A percentile compares a stretch with the other conserved stretches of the same genome.
These are phyloP conservation scores for Neopelma chrysocephalum DNA, from an alignment of 2,797 vertebrate genomes.

Conservation along the genomic window DNA sequence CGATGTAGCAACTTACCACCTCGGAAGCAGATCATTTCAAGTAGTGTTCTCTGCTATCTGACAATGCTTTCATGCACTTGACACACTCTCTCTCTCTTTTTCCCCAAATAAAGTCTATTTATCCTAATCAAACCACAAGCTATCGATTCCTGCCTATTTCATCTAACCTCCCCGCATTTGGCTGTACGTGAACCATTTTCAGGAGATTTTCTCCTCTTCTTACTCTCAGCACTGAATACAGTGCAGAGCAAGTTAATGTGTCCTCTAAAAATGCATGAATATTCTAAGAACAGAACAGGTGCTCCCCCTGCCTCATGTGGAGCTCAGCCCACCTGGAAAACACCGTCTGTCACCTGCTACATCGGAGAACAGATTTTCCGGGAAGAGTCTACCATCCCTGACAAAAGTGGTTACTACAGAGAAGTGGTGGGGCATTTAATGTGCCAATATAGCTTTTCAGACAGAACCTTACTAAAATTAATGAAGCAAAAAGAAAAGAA, in stretches of 20 bases:
- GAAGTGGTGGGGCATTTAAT: not conserved
- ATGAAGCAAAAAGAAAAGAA: not conserved
- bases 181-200: not conserved
- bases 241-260: not conserved
- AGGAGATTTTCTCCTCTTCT: not conserved
- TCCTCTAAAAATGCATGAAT: constrained; percentile 33
- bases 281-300: constrained; percentile 58
- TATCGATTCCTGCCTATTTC: constrained; percentile 26
- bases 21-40: constrained; percentile 9
- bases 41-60: not conserved
- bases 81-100: not conserved
- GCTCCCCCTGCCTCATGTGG: constrained; percentile 60
- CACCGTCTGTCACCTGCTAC: not conserved
- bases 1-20: constrained; percentile 55
- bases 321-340: constrained; percentile 64
- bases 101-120: constrained; percentile 33
- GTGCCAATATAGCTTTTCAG: constrained; percentile 2
- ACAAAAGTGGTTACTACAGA: not conserved
- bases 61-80: constrained; percentile 5
- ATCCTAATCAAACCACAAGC: constrained; percentile 39
- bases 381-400: not conserved
- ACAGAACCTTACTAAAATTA: constrained; percentile 29
- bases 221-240: not conserved
- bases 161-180: not conserved
- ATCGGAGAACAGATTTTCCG: not conserved